phyloP scores from a whole-genome alignment of 2,113 vertebrate genomes.

The Leptodactylus fuscus region DNA sequence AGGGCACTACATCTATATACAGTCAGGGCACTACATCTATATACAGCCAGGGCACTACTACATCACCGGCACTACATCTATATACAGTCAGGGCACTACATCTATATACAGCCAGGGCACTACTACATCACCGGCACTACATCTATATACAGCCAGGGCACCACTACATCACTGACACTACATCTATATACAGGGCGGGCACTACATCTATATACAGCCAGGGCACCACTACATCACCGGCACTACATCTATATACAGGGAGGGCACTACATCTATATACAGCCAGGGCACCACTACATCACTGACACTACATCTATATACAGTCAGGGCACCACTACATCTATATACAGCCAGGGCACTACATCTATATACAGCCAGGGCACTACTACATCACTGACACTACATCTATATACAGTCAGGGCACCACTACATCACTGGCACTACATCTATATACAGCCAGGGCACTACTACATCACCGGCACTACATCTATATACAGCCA shows the following conservation, averaged over 20 bases:
- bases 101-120: neutral
- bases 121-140: neutral
- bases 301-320: neutral
- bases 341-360: neutral
- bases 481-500: neutral
- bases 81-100: too few species aligned
- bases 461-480: neutral
- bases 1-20: too few species aligned
- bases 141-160: neutral
- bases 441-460: neutral
- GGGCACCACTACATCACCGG: neutral
- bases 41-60: neutral
- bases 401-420: neutral
- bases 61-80: neutral
- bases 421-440: neutral
- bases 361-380: neutral
- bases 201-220: too few species aligned
- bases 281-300: neutral
- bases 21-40: neutral
- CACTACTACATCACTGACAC: neutral
- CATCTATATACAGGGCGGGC: neutral
- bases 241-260: too few species aligned
- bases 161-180: neutral
- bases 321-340: neutral
- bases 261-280: neutral